phyloP scores from a whole-genome alignment of 2,113 vertebrate species.

The Microtus montanus region DNA sequence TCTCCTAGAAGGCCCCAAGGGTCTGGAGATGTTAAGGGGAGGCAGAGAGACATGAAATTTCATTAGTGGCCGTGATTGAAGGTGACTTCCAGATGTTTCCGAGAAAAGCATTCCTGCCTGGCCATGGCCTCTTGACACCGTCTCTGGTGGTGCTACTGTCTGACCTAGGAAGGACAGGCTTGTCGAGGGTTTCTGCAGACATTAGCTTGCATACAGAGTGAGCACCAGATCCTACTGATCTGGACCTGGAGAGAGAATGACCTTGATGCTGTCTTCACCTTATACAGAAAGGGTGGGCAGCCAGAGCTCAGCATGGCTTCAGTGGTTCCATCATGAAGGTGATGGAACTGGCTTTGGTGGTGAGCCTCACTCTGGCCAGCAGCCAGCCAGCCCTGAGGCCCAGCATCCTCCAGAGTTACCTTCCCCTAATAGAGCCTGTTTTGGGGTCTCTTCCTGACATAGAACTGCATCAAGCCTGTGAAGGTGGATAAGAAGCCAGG shows the following conservation, averaged over 20 bases:
- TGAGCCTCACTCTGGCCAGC: neutral
- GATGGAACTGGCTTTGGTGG: neutral
- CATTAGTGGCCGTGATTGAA: neutral
- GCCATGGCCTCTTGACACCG: neutral
- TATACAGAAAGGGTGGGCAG: conserved; percentile 56
- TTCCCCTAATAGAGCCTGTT: neutral
- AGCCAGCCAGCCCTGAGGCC: neutral
- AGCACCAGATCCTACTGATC: neutral
- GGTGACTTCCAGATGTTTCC: neutral
- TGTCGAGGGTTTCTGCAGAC: neutral
- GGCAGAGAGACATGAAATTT: neutral
- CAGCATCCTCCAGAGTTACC: neutral
- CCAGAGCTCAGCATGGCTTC: neutral
- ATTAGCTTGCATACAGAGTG: fast-evolving
- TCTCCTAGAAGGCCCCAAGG: neutral
- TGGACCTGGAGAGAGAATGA: fast-evolving
- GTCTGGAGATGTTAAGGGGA: neutral
- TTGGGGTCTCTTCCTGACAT: conserved; percentile 28
- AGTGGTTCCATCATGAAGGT: neutral
- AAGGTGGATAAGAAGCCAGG: conserved; percentile 91
- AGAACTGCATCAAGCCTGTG: conserved; percentile 96
- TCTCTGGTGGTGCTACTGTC: neutral
- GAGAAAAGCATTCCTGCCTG: neutral
- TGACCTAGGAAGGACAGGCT: neutral
- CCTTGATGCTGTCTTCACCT: conserved; percentile 53